Percentiles rank a stretch among this genome's conserved stretches.
Evolutionary conservation across 2,888 invertebrate species (phyloP).

Genomic region (Alitta virens): DNA sequence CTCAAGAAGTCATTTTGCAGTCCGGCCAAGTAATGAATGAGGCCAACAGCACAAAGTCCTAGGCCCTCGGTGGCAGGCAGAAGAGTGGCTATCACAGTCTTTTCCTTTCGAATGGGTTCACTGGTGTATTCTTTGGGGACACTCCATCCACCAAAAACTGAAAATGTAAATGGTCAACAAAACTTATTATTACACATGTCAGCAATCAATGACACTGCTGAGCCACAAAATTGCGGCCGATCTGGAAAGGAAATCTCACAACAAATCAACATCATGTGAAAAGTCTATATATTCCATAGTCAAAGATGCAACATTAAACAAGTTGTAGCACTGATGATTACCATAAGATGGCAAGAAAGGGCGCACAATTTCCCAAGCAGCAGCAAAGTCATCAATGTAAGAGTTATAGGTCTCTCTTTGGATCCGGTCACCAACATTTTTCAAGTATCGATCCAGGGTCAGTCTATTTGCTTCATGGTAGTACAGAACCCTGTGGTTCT

Average conservation of each 20-base stretch:
- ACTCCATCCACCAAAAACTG: slow-evolving; percentile 3
- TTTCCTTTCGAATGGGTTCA: slow-evolving; percentile 15
- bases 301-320: no score
- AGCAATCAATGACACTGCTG: no score
- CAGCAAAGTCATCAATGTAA: slow-evolving; percentile 27
- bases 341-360: slow-evolving; percentile 20
- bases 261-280: no score
- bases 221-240: no score
- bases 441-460: slow-evolving; percentile 11
- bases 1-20: slow-evolving; percentile 41
- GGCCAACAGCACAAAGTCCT: slow-evolving; percentile 41
- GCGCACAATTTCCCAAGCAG: slow-evolving; percentile 32
- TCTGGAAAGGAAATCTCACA: no score
- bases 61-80: slow-evolving; percentile 33
- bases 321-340: slow-evolving; percentile 8
- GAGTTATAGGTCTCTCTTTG: neutral
- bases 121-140: slow-evolving; percentile 26
- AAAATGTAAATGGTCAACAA: neutral
- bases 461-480: slow-evolving; percentile 35
- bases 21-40: slow-evolving; percentile 37
- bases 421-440: neutral
- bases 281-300: no score
- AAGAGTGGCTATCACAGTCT: slow-evolving; percentile 29
- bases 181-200: neutral
- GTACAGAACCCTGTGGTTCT: slow-evolving; percentile 36